Evolutionary conservation across 2,888 invertebrate genomes (phyloP).

Genomic region (Drosophila nr. fundita): DNA sequence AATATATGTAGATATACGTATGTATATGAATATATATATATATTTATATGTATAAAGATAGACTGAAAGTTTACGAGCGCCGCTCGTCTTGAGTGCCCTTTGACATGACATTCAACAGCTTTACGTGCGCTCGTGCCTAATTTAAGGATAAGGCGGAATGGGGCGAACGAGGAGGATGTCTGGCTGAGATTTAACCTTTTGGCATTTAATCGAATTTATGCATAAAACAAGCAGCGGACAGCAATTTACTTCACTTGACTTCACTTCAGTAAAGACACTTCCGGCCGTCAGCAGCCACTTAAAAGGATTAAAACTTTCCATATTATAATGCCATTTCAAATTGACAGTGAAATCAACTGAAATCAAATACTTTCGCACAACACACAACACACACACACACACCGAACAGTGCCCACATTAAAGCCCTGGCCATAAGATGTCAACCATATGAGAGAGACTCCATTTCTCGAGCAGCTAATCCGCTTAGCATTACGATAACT

Average conservation of each 20-base stretch:
- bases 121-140: conserved; percentile 81
- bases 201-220: conserved; percentile 81
- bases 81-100: conserved; percentile 60
- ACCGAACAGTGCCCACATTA: not conserved
- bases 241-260: conserved; percentile 34
- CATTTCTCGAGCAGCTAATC: conserved; percentile 56
- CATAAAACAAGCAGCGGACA: conserved; percentile 70
- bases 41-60: conserved; percentile 9
- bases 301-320: conserved; percentile 77
- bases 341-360: conserved; percentile 78
- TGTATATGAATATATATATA: not conserved
- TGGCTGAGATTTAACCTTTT: conserved; percentile 71
- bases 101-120: conserved; percentile 78
- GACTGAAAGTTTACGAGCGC: conserved; percentile 64
- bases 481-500: conserved; percentile 77
- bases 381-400: not conserved
- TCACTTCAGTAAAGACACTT: conserved; percentile 32
- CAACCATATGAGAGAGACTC: conserved; percentile 49
- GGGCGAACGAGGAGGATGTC: conserved; percentile 23
- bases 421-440: conserved; percentile 34
- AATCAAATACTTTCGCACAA: conserved; percentile 48
- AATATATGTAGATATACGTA: conserved; percentile 5
- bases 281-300: conserved; percentile 72
- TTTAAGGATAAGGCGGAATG: conserved; percentile 71
- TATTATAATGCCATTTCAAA: conserved; percentile 74